phyloP scores from a whole-genome alignment of 2,888 invertebrate species.

The Tanytarsus gracilentus region DNA sequence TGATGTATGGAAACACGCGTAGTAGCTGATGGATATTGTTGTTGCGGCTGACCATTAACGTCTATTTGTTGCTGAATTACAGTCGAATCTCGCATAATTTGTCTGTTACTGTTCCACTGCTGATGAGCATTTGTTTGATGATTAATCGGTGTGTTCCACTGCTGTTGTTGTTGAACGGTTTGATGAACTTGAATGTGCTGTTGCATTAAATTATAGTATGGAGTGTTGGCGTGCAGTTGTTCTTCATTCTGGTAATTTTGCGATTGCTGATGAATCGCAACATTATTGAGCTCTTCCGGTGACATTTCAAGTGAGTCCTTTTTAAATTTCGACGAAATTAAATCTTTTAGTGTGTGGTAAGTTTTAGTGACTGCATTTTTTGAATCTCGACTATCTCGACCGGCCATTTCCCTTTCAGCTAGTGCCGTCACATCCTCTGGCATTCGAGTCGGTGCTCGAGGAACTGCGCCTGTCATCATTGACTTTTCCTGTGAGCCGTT shows the following conservation, averaged over 20 bases:
- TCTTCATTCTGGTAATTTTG: slow-evolving; percentile 24
- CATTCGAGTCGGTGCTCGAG: slow-evolving; percentile 45
- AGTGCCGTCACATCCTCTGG: slow-evolving; percentile 48
- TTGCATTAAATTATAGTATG: slow-evolving; percentile 27
- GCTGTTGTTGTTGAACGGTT: slow-evolving; percentile 34
- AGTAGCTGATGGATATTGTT: slow-evolving; percentile 26
- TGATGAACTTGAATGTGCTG: slow-evolving; percentile 30
- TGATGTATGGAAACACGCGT: slow-evolving; percentile 26
- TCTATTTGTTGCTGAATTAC: slow-evolving; percentile 18
- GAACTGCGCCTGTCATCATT: slow-evolving; percentile 32
- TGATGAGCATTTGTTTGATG: slow-evolving; percentile 32
- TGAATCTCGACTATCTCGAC: slow-evolving; percentile 43
- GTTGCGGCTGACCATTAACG: slow-evolving; percentile 28
- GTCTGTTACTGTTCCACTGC: slow-evolving; percentile 26
- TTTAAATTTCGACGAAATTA: slow-evolving; percentile 72
- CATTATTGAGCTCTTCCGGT: slow-evolving; percentile 40
- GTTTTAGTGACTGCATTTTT: slow-evolving; percentile 65
- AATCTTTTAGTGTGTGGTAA: slow-evolving; percentile 72
- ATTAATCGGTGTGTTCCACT: slow-evolving; percentile 37
- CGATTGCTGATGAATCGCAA: slow-evolving; percentile 34
- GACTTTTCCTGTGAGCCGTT: slow-evolving; percentile 30
- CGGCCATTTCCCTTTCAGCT: slow-evolving; percentile 51
- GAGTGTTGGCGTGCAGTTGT: background rate
- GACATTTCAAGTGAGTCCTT: slow-evolving; percentile 47
- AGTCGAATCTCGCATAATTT: slow-evolving; percentile 19